These are phyloP conservation scores for Avahi laniger DNA, from an alignment of 2,797 vertebrate species.

Conservation along the genomic window DNA sequence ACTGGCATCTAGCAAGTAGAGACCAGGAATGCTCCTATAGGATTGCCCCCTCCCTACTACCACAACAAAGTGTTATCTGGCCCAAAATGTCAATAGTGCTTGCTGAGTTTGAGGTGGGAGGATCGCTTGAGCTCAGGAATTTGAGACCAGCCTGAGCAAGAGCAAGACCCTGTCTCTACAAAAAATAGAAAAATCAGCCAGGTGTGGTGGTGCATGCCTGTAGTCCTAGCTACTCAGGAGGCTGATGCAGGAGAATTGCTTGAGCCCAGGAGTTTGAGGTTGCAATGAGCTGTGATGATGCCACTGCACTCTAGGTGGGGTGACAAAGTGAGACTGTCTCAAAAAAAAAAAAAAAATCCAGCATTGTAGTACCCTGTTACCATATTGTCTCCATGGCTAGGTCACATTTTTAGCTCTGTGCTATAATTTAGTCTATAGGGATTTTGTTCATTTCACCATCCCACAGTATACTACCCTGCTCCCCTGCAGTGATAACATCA, in stretches of 20 bases:
- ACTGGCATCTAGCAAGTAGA: not conserved
- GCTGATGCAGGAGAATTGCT: not conserved
- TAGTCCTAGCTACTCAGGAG: not conserved
- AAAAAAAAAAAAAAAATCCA: not conserved
- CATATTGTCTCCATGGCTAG: not conserved
- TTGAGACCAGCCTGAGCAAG: not conserved
- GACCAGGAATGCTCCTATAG: not conserved
- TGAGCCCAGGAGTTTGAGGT: not conserved
- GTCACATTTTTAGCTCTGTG: conserved; percentile 10
- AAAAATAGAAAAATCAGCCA: not conserved
- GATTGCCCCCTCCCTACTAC: not conserved
- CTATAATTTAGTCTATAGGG: not conserved
- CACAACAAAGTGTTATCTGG: not conserved
- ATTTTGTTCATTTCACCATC: conserved; percentile 12
- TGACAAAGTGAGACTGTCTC: not conserved
- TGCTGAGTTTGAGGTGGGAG: not conserved
- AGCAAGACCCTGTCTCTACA: not conserved
- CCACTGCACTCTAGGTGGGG: not conserved
- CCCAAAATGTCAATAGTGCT: not conserved
- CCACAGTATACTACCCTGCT: not conserved
- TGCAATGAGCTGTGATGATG: not conserved
- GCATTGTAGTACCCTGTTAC: not conserved
- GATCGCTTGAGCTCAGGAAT: not conserved
- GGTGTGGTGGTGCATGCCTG: not conserved
- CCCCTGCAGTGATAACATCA: not conserved